Evolutionary conservation across 2,797 vertebrate species (phyloP).

Genomic region (Myotis findleyi): DNA sequence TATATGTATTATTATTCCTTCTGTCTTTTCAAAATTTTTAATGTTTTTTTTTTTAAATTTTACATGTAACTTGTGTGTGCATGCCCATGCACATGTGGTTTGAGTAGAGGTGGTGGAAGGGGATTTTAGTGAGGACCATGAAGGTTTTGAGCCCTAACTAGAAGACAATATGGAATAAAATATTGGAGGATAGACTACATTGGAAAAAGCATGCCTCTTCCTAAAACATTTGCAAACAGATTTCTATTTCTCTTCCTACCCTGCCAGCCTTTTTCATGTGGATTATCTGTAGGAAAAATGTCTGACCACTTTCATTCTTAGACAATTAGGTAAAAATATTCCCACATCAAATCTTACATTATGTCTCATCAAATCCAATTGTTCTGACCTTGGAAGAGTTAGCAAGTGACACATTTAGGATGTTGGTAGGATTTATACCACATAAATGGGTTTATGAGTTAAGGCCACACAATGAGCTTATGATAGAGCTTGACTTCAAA

Average conservation of each 20-base stretch:
- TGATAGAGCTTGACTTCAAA: background rate
- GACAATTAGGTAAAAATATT: background rate
- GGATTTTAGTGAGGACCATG: background rate
- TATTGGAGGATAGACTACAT: background rate
- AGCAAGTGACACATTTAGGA: background rate
- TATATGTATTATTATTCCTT: background rate
- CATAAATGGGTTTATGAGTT: background rate
- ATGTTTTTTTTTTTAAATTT: background rate
- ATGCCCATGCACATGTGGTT: background rate
- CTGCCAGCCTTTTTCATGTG: background rate
- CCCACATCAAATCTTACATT: background rate
- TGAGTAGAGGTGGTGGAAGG: background rate
- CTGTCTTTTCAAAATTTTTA: background rate
- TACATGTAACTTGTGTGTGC: background rate
- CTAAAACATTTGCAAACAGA: background rate
- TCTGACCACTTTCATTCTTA: constrained; percentile 19
- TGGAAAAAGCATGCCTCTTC: background rate
- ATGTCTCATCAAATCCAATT: background rate
- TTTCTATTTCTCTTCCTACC: background rate
- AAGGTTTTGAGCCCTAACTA: background rate
- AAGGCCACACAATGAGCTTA: background rate
- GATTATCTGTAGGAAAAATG: background rate
- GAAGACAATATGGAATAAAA: background rate
- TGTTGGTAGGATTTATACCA: background rate
- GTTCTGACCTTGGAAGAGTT: background rate